Evolutionary conservation across 2,797 vertebrate genomes (phyloP).

Genomic region (Danio tinwini): DNA sequence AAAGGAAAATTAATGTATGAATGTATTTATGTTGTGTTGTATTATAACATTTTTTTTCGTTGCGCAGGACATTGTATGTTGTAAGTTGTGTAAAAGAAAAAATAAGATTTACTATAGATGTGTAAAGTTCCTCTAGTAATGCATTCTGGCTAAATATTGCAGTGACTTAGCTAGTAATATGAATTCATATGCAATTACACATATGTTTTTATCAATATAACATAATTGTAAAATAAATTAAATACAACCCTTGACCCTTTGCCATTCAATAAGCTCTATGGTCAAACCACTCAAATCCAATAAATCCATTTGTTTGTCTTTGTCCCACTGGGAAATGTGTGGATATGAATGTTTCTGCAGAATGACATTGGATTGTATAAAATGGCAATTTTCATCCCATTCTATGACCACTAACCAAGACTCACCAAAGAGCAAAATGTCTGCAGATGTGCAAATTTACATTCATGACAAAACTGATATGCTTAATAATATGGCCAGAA

Average conservation of each 20-base stretch:
- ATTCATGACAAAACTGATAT: slow-evolving; percentile 18
- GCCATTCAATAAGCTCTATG: slow-evolving; percentile 15
- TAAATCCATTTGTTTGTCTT: slow-evolving; percentile 45
- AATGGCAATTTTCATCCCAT: slow-evolving; percentile 23
- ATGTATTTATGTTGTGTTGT: too few relatives aligned
- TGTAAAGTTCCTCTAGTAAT: background rate
- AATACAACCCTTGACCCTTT: slow-evolving; percentile 26
- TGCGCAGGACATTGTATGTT: background rate
- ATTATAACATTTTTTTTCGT: background rate
- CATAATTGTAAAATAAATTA: slow-evolving; percentile 45
- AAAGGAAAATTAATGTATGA: too few relatives aligned
- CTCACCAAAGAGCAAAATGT: slow-evolving; percentile 19
- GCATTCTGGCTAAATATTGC: background rate
- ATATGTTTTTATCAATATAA: background rate
- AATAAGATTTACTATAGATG: background rate
- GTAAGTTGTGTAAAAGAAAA: background rate
- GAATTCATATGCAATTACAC: background rate
- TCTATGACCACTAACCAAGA: slow-evolving; percentile 38
- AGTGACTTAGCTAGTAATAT: slow-evolving; percentile 23
- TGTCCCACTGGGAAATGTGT: slow-evolving; percentile 31
- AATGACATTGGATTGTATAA: slow-evolving; percentile 9
- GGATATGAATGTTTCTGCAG: slow-evolving; percentile 37
- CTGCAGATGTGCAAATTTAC: slow-evolving; percentile 22
- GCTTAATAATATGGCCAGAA: slow-evolving; percentile 8
- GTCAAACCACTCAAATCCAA: slow-evolving; percentile 32